Conservation (phyloP, 2,113 vertebrate genomes). For the Cariama cristata region DNA sequence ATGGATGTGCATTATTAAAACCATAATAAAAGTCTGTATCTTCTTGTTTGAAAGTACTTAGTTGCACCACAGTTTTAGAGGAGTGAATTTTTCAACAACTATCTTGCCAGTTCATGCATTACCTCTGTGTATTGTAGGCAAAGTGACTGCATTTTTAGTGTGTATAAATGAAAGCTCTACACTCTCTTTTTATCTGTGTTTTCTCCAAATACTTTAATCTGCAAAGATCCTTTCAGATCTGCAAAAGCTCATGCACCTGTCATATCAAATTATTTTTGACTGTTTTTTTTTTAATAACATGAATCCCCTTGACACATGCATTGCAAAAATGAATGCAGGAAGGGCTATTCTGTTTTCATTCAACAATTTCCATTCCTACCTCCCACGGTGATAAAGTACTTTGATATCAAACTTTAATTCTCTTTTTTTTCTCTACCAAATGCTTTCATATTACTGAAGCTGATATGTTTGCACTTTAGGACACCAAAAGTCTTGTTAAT, state of each 20-base stretch:
- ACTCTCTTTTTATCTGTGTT: background rate
- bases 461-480: conserved; percentile 1
- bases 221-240: background rate
- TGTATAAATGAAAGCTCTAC: background rate
- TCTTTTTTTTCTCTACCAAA: background rate
- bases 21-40: background rate
- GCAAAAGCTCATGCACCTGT: background rate
- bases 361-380: background rate
- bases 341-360: background rate
- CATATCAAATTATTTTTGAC: background rate
- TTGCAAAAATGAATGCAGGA: background rate
- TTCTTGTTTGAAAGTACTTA: background rate
- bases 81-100: background rate
- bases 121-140: background rate
- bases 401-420: background rate
- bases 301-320: background rate
- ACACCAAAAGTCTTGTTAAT: background rate
- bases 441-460: background rate
- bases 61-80: background rate
- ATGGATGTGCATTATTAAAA: background rate
- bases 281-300: background rate
- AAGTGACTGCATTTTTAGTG: background rate
- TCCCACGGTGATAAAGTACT: background rate
- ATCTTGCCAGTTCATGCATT: background rate
- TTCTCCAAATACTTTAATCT: background rate